Conservation (phyloP, 2,888 invertebrate species). For the Nephrotoma flavescens region DNA sequence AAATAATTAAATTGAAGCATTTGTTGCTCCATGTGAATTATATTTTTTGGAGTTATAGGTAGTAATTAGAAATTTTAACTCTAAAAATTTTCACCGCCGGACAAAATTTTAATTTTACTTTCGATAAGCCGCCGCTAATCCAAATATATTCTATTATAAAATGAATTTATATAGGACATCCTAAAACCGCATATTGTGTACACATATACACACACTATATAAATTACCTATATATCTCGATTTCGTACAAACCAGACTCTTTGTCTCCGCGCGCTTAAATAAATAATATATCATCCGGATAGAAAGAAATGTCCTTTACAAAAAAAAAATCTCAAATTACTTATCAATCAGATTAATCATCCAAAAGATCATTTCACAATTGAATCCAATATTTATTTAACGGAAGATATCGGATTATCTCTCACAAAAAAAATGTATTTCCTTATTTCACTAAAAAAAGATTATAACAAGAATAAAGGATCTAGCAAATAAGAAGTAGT, state of each 20-base stretch:
- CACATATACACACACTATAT: neutral
- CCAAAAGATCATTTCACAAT: neutral
- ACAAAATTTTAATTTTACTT: neutral
- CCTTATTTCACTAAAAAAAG: neutral
- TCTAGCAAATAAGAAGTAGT: neutral
- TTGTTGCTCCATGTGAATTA: no score
- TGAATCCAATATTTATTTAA: neutral
- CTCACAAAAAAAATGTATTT: neutral
- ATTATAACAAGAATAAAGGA: neutral
- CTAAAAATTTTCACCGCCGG: no score
- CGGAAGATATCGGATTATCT: conserved; percentile 2
- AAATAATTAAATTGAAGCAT: no score
- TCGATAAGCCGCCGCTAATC: neutral
- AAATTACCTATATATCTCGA: neutral
- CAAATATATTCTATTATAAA: neutral
- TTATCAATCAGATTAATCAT: neutral
- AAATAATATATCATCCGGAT: neutral
- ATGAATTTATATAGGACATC: neutral
- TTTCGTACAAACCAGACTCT: neutral
- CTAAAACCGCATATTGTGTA: neutral
- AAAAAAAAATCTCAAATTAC: neutral
- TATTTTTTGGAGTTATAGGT: no score
- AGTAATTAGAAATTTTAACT: no score
- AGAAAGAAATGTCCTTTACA: neutral
- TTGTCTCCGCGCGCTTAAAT: neutral